Conservation (phyloP, 2,797 vertebrate species). For the Myripristis jacobus region DNA sequence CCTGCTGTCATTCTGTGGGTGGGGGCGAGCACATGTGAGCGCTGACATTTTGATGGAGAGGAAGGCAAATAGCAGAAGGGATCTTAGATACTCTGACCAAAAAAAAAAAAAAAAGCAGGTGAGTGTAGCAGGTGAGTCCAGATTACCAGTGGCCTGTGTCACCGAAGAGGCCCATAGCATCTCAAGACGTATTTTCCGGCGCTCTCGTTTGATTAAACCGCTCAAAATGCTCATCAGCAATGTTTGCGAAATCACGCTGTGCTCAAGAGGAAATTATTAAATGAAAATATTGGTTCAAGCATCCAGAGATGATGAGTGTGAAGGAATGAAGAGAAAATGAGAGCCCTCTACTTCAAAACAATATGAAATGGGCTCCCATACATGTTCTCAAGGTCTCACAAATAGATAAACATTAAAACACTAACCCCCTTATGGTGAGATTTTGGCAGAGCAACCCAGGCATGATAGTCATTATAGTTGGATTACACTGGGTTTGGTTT, state of each 20-base stretch:
- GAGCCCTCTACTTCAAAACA: too few species aligned
- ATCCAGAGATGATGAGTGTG: not conserved
- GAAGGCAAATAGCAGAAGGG: slow-evolving; percentile 33
- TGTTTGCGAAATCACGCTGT: slow-evolving; percentile 8
- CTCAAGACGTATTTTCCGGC: not conserved
- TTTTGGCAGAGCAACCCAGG: too few species aligned
- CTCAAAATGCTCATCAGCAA: slow-evolving; percentile 32
- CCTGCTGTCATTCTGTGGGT: slow-evolving; percentile 33
- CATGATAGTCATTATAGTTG: too few species aligned
- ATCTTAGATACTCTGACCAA: slow-evolving; percentile 29
- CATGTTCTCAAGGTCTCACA: too few species aligned
- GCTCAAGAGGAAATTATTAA: slow-evolving; percentile 21
- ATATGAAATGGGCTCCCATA: too few species aligned
- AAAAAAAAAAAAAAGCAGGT: not conserved
- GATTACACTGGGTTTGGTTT: too few species aligned
- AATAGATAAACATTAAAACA: too few species aligned
- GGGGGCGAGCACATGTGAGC: slow-evolving; percentile 46
- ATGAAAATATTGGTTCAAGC: not conserved
- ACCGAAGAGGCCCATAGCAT: not conserved
- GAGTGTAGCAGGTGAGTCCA: slow-evolving; percentile 23
- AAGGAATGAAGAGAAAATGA: too few species aligned
- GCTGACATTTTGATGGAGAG: slow-evolving; percentile 58
- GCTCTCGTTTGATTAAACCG: slow-evolving; percentile 21
- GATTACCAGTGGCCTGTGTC: not conserved
- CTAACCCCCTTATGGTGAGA: too few species aligned